phyloP scores from a whole-genome alignment of 2,888 invertebrate species.

The Mythimna pallens region DNA sequence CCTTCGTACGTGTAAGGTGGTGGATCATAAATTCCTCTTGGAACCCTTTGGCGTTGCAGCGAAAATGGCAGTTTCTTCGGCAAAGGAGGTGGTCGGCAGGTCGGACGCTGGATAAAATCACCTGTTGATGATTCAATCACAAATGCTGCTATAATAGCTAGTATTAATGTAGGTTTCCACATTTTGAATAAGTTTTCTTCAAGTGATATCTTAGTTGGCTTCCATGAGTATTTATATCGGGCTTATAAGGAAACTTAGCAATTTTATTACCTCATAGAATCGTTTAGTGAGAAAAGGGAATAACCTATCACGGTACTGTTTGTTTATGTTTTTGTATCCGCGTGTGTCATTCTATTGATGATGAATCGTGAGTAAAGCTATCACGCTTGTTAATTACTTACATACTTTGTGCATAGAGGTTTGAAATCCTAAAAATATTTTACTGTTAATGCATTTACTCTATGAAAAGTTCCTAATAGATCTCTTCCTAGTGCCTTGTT shows the following conservation, averaged over 20 bases:
- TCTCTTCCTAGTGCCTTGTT: no score
- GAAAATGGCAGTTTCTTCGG: constrained; percentile 2
- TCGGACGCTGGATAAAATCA: not conserved
- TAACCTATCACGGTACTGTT: constrained; percentile 3
- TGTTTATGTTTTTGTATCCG: not conserved
- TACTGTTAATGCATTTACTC: no score
- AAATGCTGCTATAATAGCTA: constrained; percentile 29
- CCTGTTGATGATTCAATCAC: constrained; percentile 33
- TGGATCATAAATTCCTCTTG: constrained; percentile 36
- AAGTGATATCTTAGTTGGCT: constrained; percentile 4
- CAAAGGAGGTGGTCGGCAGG: not conserved
- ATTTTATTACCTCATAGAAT: not conserved
- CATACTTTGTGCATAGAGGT: no score
- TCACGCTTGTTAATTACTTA: no score
- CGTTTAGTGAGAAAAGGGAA: constrained; percentile 1
- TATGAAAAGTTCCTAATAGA: no score
- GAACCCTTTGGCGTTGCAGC: not conserved
- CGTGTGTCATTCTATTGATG: not conserved
- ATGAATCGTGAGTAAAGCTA: not conserved
- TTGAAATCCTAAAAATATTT: no score
- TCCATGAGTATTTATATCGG: constrained; percentile 30
- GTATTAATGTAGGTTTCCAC: constrained; percentile 27
- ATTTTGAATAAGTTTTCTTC: constrained; percentile 22
- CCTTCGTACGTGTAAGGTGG: constrained; percentile 31
- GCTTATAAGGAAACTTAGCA: constrained; percentile 30